phyloP scores from a whole-genome alignment of 1,140 invertebrate genomes.

The Riptortus pedestris region DNA sequence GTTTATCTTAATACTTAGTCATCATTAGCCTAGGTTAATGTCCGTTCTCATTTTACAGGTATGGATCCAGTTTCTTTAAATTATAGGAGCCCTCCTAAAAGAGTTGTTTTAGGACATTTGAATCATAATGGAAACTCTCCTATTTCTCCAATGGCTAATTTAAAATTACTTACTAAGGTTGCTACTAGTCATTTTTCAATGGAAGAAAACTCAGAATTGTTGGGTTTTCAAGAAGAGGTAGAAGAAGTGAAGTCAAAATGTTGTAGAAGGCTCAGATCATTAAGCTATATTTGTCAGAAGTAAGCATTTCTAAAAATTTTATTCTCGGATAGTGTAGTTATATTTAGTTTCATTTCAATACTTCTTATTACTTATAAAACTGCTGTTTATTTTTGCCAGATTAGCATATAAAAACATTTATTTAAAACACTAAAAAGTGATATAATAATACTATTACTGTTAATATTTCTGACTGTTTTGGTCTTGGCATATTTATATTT shows the following conservation, averaged over 20 bases:
- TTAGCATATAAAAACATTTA: too few species aligned
- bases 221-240: neutral
- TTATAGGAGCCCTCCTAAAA: slow-evolving; percentile 17
- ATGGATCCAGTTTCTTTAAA: slow-evolving; percentile 2
- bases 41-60: slow-evolving; percentile 15
- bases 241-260: neutral
- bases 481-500: too few species aligned
- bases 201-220: slow-evolving; percentile 1
- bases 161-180: slow-evolving; percentile 46
- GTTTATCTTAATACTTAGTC: slow-evolving; percentile 14
- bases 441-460: too few species aligned
- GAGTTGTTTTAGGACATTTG: slow-evolving; percentile 17
- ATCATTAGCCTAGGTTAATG: slow-evolving; percentile 14
- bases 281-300: slow-evolving; percentile 48
- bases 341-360: neutral
- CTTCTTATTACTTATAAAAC: too few species aligned
- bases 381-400: too few species aligned
- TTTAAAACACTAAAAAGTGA: too few species aligned
- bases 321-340: neutral
- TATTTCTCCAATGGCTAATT: slow-evolving; percentile 47
- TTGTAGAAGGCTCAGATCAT: slow-evolving; percentile 43
- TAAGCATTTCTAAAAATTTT: slow-evolving; percentile 32
- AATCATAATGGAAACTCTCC: slow-evolving; percentile 33
- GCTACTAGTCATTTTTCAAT: slow-evolving; percentile 34
- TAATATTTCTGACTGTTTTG: too few species aligned